Conservation (phyloP, 2,113 vertebrate species). For the Phrynosoma platyrhinos region DNA sequence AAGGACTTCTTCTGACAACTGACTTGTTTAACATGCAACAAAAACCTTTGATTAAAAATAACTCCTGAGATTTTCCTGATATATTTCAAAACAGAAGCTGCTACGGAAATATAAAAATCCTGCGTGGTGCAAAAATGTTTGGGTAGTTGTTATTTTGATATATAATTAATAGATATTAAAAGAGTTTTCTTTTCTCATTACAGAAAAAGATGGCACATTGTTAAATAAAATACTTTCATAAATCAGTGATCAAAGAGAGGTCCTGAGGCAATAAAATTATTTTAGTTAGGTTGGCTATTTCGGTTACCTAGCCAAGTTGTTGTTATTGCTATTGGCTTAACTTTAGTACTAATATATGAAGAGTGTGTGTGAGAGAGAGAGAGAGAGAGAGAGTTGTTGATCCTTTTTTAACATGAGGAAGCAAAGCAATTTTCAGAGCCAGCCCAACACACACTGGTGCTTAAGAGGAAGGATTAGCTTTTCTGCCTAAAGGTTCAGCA, state of each 20-base stretch:
- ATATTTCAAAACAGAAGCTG: constrained; percentile 48
- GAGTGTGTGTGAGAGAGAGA: no score
- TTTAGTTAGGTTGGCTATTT: background rate
- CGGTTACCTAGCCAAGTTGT: background rate
- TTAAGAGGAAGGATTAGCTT: no score
- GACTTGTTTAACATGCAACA: constrained; percentile 19
- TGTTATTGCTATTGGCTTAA: no score
- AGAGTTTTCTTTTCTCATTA: constrained; percentile 48
- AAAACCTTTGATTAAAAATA: constrained; percentile 60
- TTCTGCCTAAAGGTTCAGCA: background rate
- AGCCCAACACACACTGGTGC: no score
- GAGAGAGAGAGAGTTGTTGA: no score
- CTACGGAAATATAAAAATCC: constrained; percentile 48
- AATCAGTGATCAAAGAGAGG: background rate
- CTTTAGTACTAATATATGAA: no score
- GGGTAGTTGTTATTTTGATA: constrained; percentile 40
- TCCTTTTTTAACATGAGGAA: no score
- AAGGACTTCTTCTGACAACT: constrained; percentile 48
- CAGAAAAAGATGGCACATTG: constrained; percentile 43
- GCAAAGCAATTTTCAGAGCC: no score
- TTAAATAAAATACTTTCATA: constrained; percentile 32
- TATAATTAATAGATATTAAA: constrained; percentile 43
- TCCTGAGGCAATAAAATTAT: background rate
- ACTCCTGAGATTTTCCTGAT: constrained; percentile 36
- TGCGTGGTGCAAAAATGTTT: constrained; percentile 51